A percentile compares a stretch with the other conserved stretches of the same genome.
Evolutionary conservation across 2,797 vertebrate species (phyloP).

Genomic region (Loris lydekkerianus): DNA sequence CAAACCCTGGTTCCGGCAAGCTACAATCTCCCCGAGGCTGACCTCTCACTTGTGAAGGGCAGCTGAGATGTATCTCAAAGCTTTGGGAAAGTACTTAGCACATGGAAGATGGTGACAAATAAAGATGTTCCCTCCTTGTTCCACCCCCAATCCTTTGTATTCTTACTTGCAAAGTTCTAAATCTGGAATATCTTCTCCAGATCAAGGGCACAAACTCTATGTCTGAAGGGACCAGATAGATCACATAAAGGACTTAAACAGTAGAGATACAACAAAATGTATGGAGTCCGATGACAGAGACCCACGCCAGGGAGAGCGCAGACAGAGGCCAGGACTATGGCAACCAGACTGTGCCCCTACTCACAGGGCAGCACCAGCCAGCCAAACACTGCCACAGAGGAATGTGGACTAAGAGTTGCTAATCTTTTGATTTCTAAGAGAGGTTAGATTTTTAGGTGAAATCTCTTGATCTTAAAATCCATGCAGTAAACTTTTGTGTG

Average conservation of each 20-base stretch:
- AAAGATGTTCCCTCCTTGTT: background rate
- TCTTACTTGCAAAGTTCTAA: background rate
- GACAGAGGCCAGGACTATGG: rapidly evolving
- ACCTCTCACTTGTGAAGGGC: background rate
- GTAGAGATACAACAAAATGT: background rate
- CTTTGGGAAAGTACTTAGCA: background rate
- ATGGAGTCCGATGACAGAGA: background rate
- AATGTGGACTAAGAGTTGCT: background rate
- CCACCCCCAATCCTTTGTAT: background rate
- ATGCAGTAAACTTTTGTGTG: background rate
- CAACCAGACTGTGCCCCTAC: background rate
- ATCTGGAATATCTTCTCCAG: constrained; percentile 29
- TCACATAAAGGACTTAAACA: background rate
- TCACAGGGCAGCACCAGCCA: background rate
- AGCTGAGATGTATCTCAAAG: background rate
- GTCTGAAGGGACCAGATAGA: background rate
- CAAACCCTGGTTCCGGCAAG: background rate
- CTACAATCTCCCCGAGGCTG: background rate
- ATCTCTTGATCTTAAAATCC: constrained; percentile 46
- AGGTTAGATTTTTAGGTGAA: constrained; percentile 53
- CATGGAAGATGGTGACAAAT: background rate
- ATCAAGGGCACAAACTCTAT: constrained; percentile 38
- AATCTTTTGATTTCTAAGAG: constrained; percentile 44
- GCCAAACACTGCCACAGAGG: background rate
- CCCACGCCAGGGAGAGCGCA: background rate